Evolutionary conservation across 2,113 vertebrate species (phyloP), one percentile per base, ranked within the genome.

Genomic region (Elephantulus edwardii): DNA sequence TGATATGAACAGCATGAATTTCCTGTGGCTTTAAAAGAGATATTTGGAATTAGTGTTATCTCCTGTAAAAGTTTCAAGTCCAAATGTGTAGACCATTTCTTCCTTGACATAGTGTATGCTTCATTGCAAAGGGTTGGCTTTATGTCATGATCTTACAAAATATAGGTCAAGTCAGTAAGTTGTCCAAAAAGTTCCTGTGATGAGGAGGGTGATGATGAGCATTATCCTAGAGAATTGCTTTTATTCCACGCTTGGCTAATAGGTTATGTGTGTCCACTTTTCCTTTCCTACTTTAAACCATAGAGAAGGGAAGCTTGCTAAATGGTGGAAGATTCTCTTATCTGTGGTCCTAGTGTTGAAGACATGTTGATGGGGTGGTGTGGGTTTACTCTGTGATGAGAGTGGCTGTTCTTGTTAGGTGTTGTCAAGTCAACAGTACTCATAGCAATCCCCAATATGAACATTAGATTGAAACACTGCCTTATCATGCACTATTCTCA

Each of bases 71-170:
- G 72, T 33, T 83, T 91, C 91, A 82, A 92, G 75, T 56, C 78
- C 52, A 62, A 48, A 77, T 28, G 33, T 75, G 20, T 22, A 70
- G 75, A 56, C 74, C 78, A 40, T 92, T 86, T 95, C 92, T 90
- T 79, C 85, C 70, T 82, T 70, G 44, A 50, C 85, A 74, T n/a
- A 20, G 16, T 50, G 24, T 48, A 24, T 40, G n/a, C 3, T 68
- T 87, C 77, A 86, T 92, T 86, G 52, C 81, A 35, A 75, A 83
- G 79, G 42, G 26, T 89, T 95, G 83, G 46, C 75, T 86, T 91
- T 79, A 56, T 17, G 44, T 22, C n/a, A 3, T 58, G 38, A 80
- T 54, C 60, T 72, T 44, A 6, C 46, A 82, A 48, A 16, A 5
- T 16, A 14, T 28, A 5, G 10, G 3, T 38, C 2, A 78, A 83